Percentiles rank a stretch among this genome's conserved stretches.
Conservation (phyloP, 2,797 vertebrate genomes). For the Acanthurus tractus region DNA sequence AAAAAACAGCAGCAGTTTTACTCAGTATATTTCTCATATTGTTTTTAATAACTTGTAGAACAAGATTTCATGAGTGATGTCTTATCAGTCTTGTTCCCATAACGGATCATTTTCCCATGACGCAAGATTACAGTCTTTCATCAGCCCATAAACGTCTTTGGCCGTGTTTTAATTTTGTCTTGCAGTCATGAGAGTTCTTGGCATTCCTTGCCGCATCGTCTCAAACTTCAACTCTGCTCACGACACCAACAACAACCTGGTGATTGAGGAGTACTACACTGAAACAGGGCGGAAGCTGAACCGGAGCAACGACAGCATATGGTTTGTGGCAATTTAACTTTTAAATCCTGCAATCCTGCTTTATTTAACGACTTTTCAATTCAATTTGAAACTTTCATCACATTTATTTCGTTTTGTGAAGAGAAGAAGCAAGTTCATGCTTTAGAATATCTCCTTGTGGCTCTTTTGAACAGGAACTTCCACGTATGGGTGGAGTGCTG, state of each 20-base stretch:
- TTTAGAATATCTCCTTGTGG: neutral
- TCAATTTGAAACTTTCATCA: neutral
- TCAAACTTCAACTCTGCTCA: conserved; percentile 93
- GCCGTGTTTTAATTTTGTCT: conserved; percentile 1
- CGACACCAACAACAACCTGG: conserved; percentile 89
- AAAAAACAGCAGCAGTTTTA: neutral
- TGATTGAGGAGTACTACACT: conserved; percentile 90
- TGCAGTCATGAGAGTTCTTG: conserved; percentile 90
- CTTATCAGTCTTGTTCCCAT: neutral
- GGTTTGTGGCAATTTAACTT: conserved; percentile 79
- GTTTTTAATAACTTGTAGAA: neutral
- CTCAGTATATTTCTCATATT: neutral
- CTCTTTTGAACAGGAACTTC: conserved; percentile 89
- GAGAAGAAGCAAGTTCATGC: neutral
- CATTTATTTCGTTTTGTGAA: neutral
- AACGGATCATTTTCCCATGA: conserved; percentile 3
- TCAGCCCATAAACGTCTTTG: neutral
- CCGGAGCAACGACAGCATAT: conserved; percentile 86
- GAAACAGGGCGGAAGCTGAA: conserved; percentile 85
- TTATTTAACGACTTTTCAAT: too few relatives aligned
- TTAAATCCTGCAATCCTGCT: neutral
- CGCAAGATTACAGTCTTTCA: neutral
- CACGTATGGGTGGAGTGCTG: conserved; percentile 97
- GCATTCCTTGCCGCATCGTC: conserved; percentile 89
- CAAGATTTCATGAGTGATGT: neutral